These are phyloP conservation scores for Malacosoma neustria DNA, from an alignment of 2,888 invertebrate genomes.

Conservation along the genomic window DNA sequence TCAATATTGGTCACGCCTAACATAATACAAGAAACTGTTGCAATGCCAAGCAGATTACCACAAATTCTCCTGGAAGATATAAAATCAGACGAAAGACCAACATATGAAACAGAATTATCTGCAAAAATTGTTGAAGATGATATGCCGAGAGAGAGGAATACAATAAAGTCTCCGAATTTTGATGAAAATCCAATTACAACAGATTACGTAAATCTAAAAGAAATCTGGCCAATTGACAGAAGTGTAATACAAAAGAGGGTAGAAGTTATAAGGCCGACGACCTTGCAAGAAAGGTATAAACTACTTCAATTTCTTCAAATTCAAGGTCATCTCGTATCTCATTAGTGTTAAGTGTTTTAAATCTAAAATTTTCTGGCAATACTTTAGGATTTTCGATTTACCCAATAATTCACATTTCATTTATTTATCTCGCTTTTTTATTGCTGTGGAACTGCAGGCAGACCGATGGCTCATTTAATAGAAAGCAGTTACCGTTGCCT, in stretches of 20 bases:
- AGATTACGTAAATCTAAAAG: slow-evolving; percentile 5
- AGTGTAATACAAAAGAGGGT: slow-evolving; percentile 10
- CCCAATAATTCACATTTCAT: too few species aligned
- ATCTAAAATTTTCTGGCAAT: too few species aligned
- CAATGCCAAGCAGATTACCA: slow-evolving; percentile 24
- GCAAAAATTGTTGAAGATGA: not conserved
- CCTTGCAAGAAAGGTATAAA: slow-evolving; percentile 4
- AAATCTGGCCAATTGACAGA: slow-evolving; percentile 6
- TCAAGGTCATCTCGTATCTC: too few species aligned
- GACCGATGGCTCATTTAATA: too few species aligned
- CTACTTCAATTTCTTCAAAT: too few species aligned
- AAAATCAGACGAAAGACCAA: slow-evolving; percentile 10
- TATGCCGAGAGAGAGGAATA: not conserved
- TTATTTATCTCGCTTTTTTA: too few species aligned
- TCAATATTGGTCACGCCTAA: slow-evolving; percentile 21
- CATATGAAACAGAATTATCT: not conserved
- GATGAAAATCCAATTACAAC: not conserved
- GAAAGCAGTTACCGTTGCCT: too few species aligned
- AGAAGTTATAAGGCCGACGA: slow-evolving; percentile 13
- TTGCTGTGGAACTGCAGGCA: too few species aligned
- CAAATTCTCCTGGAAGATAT: slow-evolving; percentile 36
- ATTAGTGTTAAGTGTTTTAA: too few species aligned
- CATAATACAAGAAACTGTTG: slow-evolving; percentile 19
- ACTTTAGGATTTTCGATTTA: too few species aligned
- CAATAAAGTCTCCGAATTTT: slow-evolving; percentile 2